Percentiles rank a stretch among this genome's conserved stretches.
These are phyloP conservation scores for Drosophila ambigua DNA, from an alignment of 1,140 invertebrate species.

Conservation along the genomic window DNA sequence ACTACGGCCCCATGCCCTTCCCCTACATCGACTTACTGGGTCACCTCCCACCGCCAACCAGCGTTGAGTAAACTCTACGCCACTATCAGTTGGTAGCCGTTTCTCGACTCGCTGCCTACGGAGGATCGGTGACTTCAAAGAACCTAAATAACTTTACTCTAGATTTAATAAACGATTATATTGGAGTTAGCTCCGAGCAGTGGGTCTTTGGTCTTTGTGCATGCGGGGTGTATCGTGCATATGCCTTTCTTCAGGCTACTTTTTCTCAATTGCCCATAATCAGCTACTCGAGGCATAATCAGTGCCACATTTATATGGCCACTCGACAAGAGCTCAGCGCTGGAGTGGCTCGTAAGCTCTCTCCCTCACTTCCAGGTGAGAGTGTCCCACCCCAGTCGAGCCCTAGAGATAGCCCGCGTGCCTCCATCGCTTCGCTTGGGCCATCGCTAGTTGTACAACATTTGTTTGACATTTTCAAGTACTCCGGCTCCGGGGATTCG, in stretches of 20 bases:
- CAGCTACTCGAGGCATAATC: conserved; percentile 70
- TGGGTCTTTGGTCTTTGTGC: conserved; percentile 31
- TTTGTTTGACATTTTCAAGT: conserved; percentile 72
- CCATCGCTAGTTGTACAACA: conserved; percentile 60
- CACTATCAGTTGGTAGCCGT: conserved; percentile 17
- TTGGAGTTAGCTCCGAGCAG: conserved; percentile 74
- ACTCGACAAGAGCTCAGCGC: conserved; percentile 54
- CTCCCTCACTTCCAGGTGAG: conserved; percentile 6
- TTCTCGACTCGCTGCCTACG: conserved; percentile 3
- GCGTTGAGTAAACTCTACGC: conserved; percentile 3
- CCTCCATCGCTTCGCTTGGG: conserved; percentile 37
- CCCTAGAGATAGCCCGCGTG: conserved; percentile 25
- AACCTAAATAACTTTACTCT: conserved; percentile 74
- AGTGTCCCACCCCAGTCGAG: neutral
- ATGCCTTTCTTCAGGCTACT: conserved; percentile 11
- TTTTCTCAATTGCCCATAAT: conserved; percentile 52
- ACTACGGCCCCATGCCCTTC: conserved; percentile 22
- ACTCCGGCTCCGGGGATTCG: conserved; percentile 21
- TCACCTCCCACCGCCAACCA: conserved; percentile 50
- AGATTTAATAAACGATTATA: conserved; percentile 81
- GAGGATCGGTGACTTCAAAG: conserved; percentile 59
- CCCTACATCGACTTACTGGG: conserved; percentile 55
- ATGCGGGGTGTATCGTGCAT: neutral
- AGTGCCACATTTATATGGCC: conserved; percentile 65
- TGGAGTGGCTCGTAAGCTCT: conserved; percentile 49